Conservation (phyloP, 2,113 vertebrate species). For the Gnathochromis pfefferi region DNA sequence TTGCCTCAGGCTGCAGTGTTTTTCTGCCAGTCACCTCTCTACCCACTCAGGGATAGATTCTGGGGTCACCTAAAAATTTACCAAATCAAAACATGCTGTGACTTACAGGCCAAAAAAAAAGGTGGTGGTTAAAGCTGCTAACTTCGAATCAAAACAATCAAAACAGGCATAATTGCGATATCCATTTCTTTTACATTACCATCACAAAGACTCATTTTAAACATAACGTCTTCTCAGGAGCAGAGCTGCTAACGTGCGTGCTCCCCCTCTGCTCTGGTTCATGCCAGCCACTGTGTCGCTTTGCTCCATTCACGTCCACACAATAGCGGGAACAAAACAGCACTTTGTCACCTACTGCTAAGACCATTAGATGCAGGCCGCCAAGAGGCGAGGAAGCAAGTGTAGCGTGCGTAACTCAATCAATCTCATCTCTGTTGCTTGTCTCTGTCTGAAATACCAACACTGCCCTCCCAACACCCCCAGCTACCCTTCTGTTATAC, state of each 20-base stretch:
- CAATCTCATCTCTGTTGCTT: conserved; percentile 57
- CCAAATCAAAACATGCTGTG: conserved; percentile 7
- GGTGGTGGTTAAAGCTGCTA: background rate
- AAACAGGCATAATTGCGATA: background rate
- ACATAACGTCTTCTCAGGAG: background rate
- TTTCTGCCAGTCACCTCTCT: background rate
- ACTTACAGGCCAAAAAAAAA: background rate
- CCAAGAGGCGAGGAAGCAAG: conserved; percentile 41
- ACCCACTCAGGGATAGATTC: background rate
- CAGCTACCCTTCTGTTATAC: conserved; percentile 25
- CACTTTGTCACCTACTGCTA: conserved; percentile 62
- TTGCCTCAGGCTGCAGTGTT: background rate
- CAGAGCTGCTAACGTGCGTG: background rate
- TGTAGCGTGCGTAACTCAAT: conserved; percentile 69
- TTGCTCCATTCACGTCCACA: conserved; percentile 37
- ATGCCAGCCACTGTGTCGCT: background rate
- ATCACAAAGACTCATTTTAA: background rate
- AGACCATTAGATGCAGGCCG: conserved; percentile 49
- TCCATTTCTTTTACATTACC: background rate
- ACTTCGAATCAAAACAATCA: background rate
- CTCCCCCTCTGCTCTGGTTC: background rate
- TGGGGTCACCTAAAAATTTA: background rate
- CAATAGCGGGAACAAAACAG: conserved; percentile 60
- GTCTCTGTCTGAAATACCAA: conserved; percentile 38
- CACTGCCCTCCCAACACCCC: background rate